Conservation (phyloP, 2,888 invertebrate species). For the Lasioglossum malachurum region DNA sequence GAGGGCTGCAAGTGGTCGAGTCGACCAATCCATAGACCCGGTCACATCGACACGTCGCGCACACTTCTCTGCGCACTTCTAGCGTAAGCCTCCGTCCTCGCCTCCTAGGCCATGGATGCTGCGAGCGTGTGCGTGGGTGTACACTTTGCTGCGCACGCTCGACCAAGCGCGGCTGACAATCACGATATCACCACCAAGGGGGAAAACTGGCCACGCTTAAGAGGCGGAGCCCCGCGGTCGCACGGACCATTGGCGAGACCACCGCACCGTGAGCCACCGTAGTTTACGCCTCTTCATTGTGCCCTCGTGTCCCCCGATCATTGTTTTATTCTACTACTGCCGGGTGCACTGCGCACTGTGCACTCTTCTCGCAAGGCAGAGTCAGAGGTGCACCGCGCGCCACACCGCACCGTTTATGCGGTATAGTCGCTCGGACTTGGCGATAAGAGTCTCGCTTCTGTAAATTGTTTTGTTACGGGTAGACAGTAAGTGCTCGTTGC, state of each 20-base stretch:
- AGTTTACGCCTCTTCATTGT: constrained; percentile 78
- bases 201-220: constrained; percentile 71
- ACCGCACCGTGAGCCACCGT: constrained; percentile 77
- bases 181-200: constrained; percentile 55
- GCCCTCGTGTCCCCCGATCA: constrained; percentile 26
- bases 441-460: neutral
- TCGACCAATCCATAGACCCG: constrained; percentile 56
- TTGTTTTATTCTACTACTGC: constrained; percentile 26
- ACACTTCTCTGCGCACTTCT: constrained; percentile 42
- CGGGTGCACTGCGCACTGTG: too few relatives aligned
- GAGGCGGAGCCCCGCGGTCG: constrained; percentile 80
- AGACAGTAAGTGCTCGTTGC: neutral
- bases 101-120: neutral
- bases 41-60: constrained; percentile 51
- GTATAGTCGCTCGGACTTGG: neutral
- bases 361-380: neutral
- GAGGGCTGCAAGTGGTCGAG: constrained; percentile 60
- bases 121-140: constrained; percentile 22
- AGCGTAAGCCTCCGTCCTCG: neutral
- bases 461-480: neutral
- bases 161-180: constrained; percentile 66
- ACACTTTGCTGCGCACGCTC: constrained; percentile 67
- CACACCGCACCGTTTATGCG: neutral
- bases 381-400: neutral
- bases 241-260: constrained; percentile 83